Conservation (phyloP, 2,888 invertebrate genomes). For the Ichneumoninae sp. region DNA sequence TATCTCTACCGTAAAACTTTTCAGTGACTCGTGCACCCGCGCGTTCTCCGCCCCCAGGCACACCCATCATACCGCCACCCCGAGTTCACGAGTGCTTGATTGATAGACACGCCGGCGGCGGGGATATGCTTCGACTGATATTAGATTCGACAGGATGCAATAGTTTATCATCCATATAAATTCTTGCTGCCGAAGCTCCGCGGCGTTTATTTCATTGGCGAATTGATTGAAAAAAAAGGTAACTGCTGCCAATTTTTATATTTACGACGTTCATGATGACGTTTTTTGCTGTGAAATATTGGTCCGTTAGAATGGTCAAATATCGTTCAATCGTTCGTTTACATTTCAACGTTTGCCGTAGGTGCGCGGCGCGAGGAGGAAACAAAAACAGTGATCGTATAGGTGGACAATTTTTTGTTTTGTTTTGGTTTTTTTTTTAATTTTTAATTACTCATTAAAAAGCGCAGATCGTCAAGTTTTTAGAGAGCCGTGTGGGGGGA, state of each 20-base stretch:
- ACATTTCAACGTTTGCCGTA: background rate
- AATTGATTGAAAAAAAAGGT: slow-evolving; percentile 1
- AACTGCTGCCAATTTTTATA: slow-evolving; percentile 15
- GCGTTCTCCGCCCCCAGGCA: background rate
- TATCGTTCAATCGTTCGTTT: slow-evolving; percentile 18
- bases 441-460: slow-evolving; percentile 25
- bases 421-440: too few species aligned
- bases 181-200: slow-evolving; percentile 10
- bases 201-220: slow-evolving; percentile 21
- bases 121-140: slow-evolving; percentile 42
- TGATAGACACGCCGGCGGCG: slow-evolving; percentile 34
- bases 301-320: background rate
- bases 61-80: slow-evolving; percentile 20
- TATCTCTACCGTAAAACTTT: slow-evolving; percentile 37
- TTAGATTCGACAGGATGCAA: slow-evolving; percentile 42
- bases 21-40: background rate
- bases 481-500: background rate
- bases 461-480: background rate
- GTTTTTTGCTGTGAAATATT: slow-evolving; percentile 19
- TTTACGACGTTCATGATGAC: slow-evolving; percentile 18
- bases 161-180: slow-evolving; percentile 37
- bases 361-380: background rate
- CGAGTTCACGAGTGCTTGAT: slow-evolving; percentile 25
- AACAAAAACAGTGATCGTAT: background rate
- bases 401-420: too few species aligned